A percentile compares a stretch with the other conserved stretches of the same genome.
phyloP scores from a whole-genome alignment of 1,140 invertebrate genomes.

The Caenorhabditis brenneri region DNA sequence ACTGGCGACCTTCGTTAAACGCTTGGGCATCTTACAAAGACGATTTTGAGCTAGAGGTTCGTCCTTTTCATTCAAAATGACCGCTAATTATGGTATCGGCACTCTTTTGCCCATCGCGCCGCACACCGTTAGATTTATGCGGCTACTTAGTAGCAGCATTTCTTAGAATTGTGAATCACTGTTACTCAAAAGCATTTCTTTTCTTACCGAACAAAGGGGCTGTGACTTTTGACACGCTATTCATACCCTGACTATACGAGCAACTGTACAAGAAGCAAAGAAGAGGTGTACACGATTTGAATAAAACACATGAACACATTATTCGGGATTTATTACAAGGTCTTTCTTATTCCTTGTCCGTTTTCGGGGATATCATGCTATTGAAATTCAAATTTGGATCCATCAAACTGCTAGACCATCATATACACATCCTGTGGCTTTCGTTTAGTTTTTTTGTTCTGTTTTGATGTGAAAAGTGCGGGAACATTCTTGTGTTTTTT shows the following conservation, averaged over 20 bases:
- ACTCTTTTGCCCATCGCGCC: not conserved
- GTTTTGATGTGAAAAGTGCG: not conserved
- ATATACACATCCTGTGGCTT: slow-evolving; percentile 5
- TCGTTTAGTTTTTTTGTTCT: not conserved
- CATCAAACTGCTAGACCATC: not conserved
- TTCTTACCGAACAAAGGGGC: not conserved
- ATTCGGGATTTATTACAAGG: slow-evolving; percentile 34
- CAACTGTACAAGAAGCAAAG: not conserved
- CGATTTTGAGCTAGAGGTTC: slow-evolving; percentile 78
- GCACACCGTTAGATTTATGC: slow-evolving; percentile 1
- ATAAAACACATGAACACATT: slow-evolving; percentile 1
- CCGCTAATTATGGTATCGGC: slow-evolving; percentile 40
- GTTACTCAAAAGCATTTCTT: not conserved
- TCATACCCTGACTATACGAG: slow-evolving; percentile 6
- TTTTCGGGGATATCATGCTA: slow-evolving; percentile 21
- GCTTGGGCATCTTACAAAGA: slow-evolving; percentile 83
- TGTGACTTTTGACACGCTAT: slow-evolving; percentile 32
- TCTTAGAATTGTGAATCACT: slow-evolving; percentile 21
- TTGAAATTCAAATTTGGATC: slow-evolving; percentile 24
- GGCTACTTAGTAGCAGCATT: slow-evolving; percentile 3
- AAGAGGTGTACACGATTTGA: not conserved
- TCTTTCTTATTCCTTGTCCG: not conserved
- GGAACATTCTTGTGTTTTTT: not conserved
- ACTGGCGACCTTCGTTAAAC: slow-evolving; percentile 82
- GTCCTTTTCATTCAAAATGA: slow-evolving; percentile 61